phyloP scores from a whole-genome alignment of 2,797 vertebrate species.

The Alectoris magna region DNA sequence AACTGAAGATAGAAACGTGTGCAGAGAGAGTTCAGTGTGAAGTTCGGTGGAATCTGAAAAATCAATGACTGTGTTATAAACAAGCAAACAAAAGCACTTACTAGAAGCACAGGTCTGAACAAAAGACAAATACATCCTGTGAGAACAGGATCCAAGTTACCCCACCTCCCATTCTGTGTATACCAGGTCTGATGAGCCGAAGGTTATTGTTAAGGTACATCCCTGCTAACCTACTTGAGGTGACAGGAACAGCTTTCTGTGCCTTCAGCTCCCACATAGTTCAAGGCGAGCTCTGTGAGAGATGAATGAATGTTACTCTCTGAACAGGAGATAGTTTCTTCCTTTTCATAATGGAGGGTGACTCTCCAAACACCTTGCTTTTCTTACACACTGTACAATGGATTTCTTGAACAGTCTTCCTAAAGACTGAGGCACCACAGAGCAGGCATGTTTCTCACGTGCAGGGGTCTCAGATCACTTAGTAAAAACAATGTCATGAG shows the following conservation, averaged over 20 bases:
- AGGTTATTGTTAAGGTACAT: not conserved
- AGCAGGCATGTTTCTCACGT: not conserved
- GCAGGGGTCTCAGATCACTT: not conserved
- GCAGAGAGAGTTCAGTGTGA: not conserved
- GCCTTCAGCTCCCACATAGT: not conserved
- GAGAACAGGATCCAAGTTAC: not conserved
- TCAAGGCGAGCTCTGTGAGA: not conserved
- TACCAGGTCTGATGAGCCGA: not conserved
- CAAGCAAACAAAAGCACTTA: not conserved
- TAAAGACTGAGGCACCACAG: not conserved
- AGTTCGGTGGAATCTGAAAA: not conserved
- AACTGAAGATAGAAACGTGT: not conserved
- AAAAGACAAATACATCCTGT: not conserved
- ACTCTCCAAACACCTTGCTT: not conserved
- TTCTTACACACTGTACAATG: not conserved
- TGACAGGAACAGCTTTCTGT: not conserved
- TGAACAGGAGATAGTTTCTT: not conserved
- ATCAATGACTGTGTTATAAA: not conserved
- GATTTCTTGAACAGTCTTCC: not conserved
- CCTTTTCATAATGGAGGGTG: not conserved
- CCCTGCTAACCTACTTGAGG: accelerated
- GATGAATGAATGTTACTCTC: not conserved
- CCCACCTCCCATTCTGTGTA: not conserved
- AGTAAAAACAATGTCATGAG: not conserved
- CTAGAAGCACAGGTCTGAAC: not conserved